Base-by-base conservation (phyloP, 1,140 invertebrate species). In the Myzus persicae region DNA sequence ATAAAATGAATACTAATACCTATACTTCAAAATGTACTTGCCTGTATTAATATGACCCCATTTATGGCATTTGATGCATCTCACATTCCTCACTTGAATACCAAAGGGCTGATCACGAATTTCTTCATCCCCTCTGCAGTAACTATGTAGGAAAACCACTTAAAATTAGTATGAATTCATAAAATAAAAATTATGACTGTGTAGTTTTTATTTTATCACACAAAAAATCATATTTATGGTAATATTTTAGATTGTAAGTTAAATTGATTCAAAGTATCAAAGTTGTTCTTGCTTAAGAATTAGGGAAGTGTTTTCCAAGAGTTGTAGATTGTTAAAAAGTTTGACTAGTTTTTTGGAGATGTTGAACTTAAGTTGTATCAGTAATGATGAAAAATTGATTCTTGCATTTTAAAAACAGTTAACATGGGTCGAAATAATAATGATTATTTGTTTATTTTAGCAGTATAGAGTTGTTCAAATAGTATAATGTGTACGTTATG, bases 31-130 rank as follows among this genome's bases (percentile, higher is more conserved):
- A 20, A 42, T 42, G 11, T 76, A 93, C 88, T 95, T 96, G 97
- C 98, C 99, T 95, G 99, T 99, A 95, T 99, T 99, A 82, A 99
- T 99, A 95, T 99, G 99, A 14, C 99, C 99, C 99, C 99, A 99
- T 95, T 99, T 99, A 94, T 99, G 98, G 95, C 99, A 99, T 95
- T 99, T 99, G 54, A 99, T 98, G 95, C 99, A 99, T 36, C 99
- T 96, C 0, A 99, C 99, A 96, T 99, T 99, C 67, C 99, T 96
- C 0, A 99, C 99, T 95, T 98, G 97, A 94, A 99, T 99, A 92
- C 99, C 99, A 96, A 99, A 99, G 0, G 99, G 99, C 95, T 99
- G 99, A 96, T 99, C 99, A 93, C 98, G 96, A 94, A 99, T 99
- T 95, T 99, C 98, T 94, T 98, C 98, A 95, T 99, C 98, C 42